Base-by-base conservation (phyloP, 2,113 vertebrate species). In the Oreocharis arfaki region DNA sequence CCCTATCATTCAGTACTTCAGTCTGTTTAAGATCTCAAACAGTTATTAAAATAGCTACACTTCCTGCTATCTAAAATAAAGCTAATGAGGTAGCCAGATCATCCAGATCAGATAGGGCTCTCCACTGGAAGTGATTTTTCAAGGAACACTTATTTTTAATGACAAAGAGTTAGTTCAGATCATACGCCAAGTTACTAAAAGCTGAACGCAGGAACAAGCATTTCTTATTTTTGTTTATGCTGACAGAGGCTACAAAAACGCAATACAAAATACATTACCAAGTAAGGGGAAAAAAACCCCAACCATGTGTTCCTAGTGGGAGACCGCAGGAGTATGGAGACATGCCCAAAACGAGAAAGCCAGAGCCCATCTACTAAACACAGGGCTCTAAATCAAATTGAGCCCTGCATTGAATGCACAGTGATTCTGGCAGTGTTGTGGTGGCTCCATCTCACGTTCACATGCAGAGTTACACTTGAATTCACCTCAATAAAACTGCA, bases 161-260 rank as follows among this genome's bases (percentile, higher is more conserved):
- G 86, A 93, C 84, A 93, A 67, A 42, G 15, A 52, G 35, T 68
- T 79, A 69, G 79, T 78, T 97, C 69, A 95, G 96, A 91, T 96
- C 87, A 41, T 28, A 59, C 0, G 13, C 63, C 84, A 93, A 92
- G 95, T 90, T 90, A 79, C 35, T 71, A 83, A 74, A 82, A 93
- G 81, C 69, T 75, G 65, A 81, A 87, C 10, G 52, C 23, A 56
- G 85, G 53, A 91, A 94, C 32, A 55, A 68, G 63, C 74, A 70
- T 86, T 95, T 97, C 94, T 87, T 95, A 82, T 84, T 95, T 95
- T 90, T 96, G 77, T 96, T 96, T 95, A 89, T 35, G 89, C 67
- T 85, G 76, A 92, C 55, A 91, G 86, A 92, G 47, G 69, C 65
- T 86, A 68, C 56, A 90, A 88, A 95, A 90, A 94, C 21, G 57